These are phyloP conservation scores for Drosophila heteroneura DNA, from an alignment of 2,888 invertebrate species.

Conservation along the genomic window DNA sequence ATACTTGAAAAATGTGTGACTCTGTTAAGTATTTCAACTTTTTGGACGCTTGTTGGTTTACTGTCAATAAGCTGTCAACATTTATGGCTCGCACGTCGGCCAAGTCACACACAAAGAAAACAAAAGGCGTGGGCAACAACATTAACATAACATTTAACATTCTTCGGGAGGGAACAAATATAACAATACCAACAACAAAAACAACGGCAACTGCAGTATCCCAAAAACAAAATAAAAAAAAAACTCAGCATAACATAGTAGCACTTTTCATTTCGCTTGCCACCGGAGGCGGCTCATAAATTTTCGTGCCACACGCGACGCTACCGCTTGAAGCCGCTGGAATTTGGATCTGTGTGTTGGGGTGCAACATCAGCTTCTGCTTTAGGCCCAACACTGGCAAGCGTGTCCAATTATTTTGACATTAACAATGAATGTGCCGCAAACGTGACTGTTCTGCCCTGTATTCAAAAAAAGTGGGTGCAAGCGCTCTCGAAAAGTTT, in stretches of 20 bases:
- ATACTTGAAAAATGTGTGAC: conserved; percentile 43
- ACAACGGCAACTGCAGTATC: neutral
- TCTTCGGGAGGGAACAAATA: conserved; percentile 16
- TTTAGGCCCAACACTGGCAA: conserved; percentile 60
- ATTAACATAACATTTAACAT: conserved; percentile 61
- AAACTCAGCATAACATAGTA: conserved; percentile 51
- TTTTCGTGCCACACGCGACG: conserved; percentile 80
- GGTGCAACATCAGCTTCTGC: conserved; percentile 46
- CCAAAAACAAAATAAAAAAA: neutral
- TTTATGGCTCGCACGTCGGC: conserved; percentile 73
- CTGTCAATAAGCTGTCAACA: conserved; percentile 79
- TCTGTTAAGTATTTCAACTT: conserved; percentile 21
- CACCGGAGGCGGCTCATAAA: conserved; percentile 66
- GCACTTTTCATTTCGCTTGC: conserved; percentile 65
- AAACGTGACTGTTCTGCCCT: conserved; percentile 52
- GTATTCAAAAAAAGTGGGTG: neutral
- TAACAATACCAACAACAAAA: neutral
- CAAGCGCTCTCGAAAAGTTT: neutral
- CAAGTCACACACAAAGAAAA: conserved; percentile 54
- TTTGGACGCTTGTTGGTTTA: conserved; percentile 51
- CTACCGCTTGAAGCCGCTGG: conserved; percentile 19
- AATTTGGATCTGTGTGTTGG: conserved; percentile 21
- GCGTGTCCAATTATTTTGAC: conserved; percentile 83
- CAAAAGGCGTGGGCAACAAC: conserved; percentile 57
- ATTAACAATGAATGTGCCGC: conserved; percentile 81